Evolutionary conservation across 1,140 invertebrate species (phyloP).

Genomic region (Papilio aristodemus): DNA sequence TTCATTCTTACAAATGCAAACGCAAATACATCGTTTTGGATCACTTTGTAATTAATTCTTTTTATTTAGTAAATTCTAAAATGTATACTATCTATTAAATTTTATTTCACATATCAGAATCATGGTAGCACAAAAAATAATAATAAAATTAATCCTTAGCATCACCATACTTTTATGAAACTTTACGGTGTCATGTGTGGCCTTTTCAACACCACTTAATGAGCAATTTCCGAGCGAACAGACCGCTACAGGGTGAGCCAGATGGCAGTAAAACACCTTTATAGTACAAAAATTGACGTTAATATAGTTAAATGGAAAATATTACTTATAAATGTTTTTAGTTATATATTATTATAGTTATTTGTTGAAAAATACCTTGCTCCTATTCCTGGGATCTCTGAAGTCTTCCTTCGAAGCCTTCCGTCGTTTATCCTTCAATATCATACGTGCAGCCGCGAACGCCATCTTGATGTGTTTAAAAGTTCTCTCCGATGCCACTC

Average conservation of each 20-base stretch:
- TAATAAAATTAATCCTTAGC: background rate
- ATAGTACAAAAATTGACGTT: constrained; percentile 11
- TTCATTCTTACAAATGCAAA: too few species aligned
- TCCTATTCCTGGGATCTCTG: constrained; percentile 84
- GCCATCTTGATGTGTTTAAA: constrained; percentile 82
- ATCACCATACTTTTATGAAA: background rate
- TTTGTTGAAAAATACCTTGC: constrained; percentile 84
- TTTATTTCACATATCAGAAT: background rate
- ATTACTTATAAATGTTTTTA: background rate
- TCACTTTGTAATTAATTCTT: too few species aligned
- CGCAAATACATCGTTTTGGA: too few species aligned
- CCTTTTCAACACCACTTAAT: constrained; percentile 49
- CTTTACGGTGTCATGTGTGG: constrained; percentile 39
- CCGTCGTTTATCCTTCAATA: constrained; percentile 88
- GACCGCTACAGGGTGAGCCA: constrained; percentile 25
- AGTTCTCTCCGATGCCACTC: constrained; percentile 44
- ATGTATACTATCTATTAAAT: too few species aligned
- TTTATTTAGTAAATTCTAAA: too few species aligned
- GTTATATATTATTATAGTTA: background rate
- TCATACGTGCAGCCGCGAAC: constrained; percentile 90
- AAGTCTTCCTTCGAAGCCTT: constrained; percentile 90
- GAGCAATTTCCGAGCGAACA: constrained; percentile 64
- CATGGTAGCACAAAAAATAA: constrained; percentile 27
- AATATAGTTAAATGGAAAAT: background rate
- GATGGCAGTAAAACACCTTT: background rate